Evolutionary conservation across 2,797 vertebrate species (phyloP).

Genomic region (Cynopterus sphinx): DNA sequence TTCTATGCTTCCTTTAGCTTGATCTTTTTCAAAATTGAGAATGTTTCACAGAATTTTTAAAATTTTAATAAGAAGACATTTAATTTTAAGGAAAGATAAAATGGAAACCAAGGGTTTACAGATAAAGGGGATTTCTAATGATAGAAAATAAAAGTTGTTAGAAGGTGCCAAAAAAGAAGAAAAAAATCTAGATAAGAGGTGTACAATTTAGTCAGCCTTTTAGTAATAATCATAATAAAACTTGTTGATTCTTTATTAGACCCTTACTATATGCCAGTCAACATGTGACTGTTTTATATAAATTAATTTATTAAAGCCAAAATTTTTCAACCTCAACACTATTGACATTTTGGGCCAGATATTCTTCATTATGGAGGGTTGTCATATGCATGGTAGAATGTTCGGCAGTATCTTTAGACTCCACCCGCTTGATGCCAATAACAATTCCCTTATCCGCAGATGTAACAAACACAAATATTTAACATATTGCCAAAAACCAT

Average conservation of each 20-base stretch:
- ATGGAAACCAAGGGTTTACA: not conserved
- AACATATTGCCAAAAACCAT: not conserved
- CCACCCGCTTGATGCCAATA: not conserved
- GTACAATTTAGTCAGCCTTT: not conserved
- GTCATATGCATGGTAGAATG: not conserved
- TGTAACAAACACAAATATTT: not conserved
- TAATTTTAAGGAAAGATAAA: slow-evolving; percentile 39
- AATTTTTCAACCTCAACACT: not conserved
- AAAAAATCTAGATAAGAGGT: not conserved
- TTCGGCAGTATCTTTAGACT: not conserved
- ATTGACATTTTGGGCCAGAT: not conserved
- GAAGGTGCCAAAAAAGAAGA: not conserved
- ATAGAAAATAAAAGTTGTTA: not conserved
- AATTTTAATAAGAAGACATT: not conserved
- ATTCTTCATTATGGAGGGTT: not conserved
- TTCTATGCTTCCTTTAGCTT: not conserved
- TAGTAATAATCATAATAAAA: not conserved
- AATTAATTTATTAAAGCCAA: not conserved
- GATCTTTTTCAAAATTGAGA: slow-evolving; percentile 3
- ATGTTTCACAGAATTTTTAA: not conserved
- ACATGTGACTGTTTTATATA: not conserved
- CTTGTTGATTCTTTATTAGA: not conserved
- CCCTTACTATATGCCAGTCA: not conserved
- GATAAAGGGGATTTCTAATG: not conserved
- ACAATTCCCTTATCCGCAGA: not conserved